Percentiles rank a stretch among this genome's conserved stretches.
Evolutionary conservation across 2,113 vertebrate species (phyloP).

Genomic region (Synchiropus splendidus): DNA sequence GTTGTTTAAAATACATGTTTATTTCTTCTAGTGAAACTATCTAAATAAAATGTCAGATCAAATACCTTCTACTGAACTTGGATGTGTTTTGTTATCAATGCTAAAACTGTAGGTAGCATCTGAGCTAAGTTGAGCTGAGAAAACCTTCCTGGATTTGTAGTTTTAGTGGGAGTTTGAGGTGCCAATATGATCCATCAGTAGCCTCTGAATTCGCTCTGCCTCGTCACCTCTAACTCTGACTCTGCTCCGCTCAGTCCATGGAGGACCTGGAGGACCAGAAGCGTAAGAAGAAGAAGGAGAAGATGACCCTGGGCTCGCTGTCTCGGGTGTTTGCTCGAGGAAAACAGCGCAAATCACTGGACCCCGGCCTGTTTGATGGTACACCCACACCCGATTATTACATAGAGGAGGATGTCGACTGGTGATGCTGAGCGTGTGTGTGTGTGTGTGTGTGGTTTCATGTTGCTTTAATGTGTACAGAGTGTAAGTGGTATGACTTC

Average conservation of each 20-base stretch:
- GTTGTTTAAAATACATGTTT: too few relatives aligned
- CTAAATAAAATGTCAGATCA: too few relatives aligned
- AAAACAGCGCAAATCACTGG: slow-evolving; percentile 93
- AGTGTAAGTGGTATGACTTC: slow-evolving; percentile 11
- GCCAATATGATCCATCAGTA: too few relatives aligned
- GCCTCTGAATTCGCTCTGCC: too few relatives aligned
- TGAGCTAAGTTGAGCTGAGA: too few relatives aligned
- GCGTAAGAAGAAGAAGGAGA: slow-evolving; percentile 86
- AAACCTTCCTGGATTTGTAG: too few relatives aligned
- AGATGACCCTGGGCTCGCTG: slow-evolving; percentile 90
- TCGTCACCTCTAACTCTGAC: slow-evolving; percentile 1
- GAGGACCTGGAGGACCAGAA: slow-evolving; percentile 96
- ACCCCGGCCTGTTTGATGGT: slow-evolving; percentile 94
- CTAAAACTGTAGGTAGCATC: too few relatives aligned
- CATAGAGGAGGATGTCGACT: slow-evolving; percentile 98
- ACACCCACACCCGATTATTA: slow-evolving; percentile 93
- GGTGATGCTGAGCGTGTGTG: slow-evolving; percentile 61
- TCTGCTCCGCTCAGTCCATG: slow-evolving; percentile 74
- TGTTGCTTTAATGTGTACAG: slow-evolving; percentile 24
- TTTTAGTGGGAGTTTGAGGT: too few relatives aligned
- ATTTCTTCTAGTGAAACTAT: too few relatives aligned
- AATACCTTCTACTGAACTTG: too few relatives aligned
- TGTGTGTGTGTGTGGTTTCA: slow-evolving; percentile 58
- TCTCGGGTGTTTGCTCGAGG: slow-evolving; percentile 91
- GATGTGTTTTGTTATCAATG: too few relatives aligned